Evolutionary conservation across 1,140 invertebrate species (phyloP).

Genomic region (Ectropis grisescens): DNA sequence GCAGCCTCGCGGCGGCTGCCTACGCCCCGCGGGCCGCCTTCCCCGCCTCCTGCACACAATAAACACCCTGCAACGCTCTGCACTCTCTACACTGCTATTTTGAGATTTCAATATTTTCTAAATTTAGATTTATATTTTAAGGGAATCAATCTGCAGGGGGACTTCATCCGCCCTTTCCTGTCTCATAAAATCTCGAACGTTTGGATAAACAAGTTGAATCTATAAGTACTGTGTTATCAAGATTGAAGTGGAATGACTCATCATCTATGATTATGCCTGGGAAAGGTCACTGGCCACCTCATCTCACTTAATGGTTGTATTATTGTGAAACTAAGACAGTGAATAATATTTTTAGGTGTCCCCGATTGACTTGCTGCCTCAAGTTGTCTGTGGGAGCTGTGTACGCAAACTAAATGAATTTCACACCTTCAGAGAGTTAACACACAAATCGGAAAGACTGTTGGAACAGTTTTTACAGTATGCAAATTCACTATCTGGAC

Average conservation of each 20-base stretch:
- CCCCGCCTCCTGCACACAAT: too few relatives aligned
- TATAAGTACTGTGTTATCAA: slow-evolving; percentile 41
- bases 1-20: slow-evolving; percentile 22
- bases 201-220: slow-evolving; percentile 17
- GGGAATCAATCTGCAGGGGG: slow-evolving; percentile 40
- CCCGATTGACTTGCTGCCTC: slow-evolving; percentile 70
- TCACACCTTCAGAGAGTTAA: slow-evolving; percentile 71
- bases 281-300: slow-evolving; percentile 55
- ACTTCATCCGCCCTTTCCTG: slow-evolving; percentile 27
- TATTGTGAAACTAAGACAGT: slow-evolving; percentile 30
- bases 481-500: slow-evolving; percentile 67
- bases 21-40: too few relatives aligned
- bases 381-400: slow-evolving; percentile 72
- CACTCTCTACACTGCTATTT: slow-evolving; percentile 42
- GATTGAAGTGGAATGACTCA: slow-evolving; percentile 49
- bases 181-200: slow-evolving; percentile 14
- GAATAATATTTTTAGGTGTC: slow-evolving; percentile 64
- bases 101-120: slow-evolving; percentile 61
- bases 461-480: slow-evolving; percentile 72
- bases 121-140: slow-evolving; percentile 57
- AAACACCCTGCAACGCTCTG: too few relatives aligned
- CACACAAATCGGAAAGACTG: slow-evolving; percentile 71
- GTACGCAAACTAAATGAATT: slow-evolving; percentile 71
- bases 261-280: slow-evolving; percentile 44
- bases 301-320: slow-evolving; percentile 29